Percentiles rank a stretch among this genome's conserved stretches.
Conservation (phyloP, 2,888 invertebrate genomes). For the Nymphalis urticae region DNA sequence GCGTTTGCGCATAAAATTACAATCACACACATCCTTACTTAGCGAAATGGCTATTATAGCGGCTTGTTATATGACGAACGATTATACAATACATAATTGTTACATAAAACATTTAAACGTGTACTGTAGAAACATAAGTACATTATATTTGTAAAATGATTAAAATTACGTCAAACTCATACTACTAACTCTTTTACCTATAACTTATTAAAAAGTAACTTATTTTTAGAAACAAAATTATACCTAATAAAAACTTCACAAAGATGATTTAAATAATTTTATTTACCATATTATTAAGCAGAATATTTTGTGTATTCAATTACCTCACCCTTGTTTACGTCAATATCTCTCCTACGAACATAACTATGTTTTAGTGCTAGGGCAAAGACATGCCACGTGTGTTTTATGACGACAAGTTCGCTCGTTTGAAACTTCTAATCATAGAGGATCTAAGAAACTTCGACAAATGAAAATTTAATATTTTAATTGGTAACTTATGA, state of each 20-base stretch:
- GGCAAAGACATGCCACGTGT: constrained; percentile 31
- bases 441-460: constrained; percentile 21
- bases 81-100: constrained; percentile 1
- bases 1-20: constrained; percentile 73
- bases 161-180: no score
- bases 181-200: no score
- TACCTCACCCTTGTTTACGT: not conserved
- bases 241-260: no score
- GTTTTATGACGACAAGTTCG: constrained; percentile 34
- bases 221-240: no score
- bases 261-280: no score
- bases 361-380: constrained; percentile 10
- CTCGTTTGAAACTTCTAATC: constrained; percentile 34
- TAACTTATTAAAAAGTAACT: no score
- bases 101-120: not conserved
- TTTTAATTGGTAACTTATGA: not conserved
- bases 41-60: constrained; percentile 18
- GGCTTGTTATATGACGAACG: constrained; percentile 17
- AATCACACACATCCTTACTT: constrained; percentile 60
- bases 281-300: no score
- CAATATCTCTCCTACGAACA: not conserved
- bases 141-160: no score
- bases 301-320: no score
- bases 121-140: no score
- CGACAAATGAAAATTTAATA: constrained; percentile 14